Conservation (phyloP, 2,888 invertebrate species). For the Meloe dianella region DNA sequence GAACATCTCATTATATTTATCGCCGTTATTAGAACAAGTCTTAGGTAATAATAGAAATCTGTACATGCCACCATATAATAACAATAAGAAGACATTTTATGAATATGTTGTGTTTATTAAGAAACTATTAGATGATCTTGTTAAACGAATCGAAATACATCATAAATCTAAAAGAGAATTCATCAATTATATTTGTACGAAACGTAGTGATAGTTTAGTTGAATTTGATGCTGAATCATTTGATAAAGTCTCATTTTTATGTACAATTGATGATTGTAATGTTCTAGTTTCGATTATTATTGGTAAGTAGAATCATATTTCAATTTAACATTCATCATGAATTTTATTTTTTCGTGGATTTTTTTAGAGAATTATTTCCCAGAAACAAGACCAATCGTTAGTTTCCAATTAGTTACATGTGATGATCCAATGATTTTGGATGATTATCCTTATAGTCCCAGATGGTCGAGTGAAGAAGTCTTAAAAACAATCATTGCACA, state of each 20-base stretch:
- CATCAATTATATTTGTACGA: slow-evolving; percentile 57
- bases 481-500: slow-evolving; percentile 46
- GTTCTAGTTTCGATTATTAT: slow-evolving; percentile 64
- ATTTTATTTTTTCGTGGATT: too few species aligned
- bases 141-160: slow-evolving; percentile 49
- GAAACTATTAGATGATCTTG: slow-evolving; percentile 63
- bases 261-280: slow-evolving; percentile 68
- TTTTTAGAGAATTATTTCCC: slow-evolving; percentile 61
- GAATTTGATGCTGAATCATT: slow-evolving; percentile 62
- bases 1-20: slow-evolving; percentile 59
- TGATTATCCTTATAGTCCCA: slow-evolving; percentile 52
- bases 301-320: slow-evolving; percentile 55
- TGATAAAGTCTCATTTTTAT: slow-evolving; percentile 64
- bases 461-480: slow-evolving; percentile 49
- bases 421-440: slow-evolving; percentile 39
- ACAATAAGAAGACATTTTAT: slow-evolving; percentile 57
- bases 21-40: slow-evolving; percentile 61
- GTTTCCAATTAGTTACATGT: slow-evolving; percentile 66
- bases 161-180: slow-evolving; percentile 60
- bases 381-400: slow-evolving; percentile 63
- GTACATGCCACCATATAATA: slow-evolving; percentile 59
- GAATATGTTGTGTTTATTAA: slow-evolving; percentile 67
- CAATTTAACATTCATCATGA: too few species aligned
- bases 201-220: slow-evolving; percentile 58
- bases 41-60: slow-evolving; percentile 57